Evolutionary conservation across 2,888 invertebrate species (phyloP), one percentile per base, ranked within the genome.

Genomic region (Magallana nippona): DNA sequence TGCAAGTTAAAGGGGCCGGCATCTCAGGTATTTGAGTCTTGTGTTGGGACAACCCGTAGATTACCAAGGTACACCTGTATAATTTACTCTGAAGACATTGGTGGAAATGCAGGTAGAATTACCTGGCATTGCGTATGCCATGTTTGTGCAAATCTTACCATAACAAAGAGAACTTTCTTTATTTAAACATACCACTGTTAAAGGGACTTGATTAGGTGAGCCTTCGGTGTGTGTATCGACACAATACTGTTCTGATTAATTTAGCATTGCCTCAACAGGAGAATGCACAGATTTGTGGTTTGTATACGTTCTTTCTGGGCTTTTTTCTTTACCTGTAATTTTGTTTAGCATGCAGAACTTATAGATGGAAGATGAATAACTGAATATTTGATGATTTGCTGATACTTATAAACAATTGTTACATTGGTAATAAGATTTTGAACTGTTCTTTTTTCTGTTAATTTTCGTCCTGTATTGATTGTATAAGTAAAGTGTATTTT

Each of bases 101-200:
- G 71, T 71, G 15, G 71, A 71, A 32, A 71, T 71, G 71, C 71
- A 71, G 71, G 71, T 71, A 71, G 32, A 71, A 32, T 71, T 71
- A 71, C 71, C 71, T 71, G 71, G 71, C 71, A 71, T 71, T 71
- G 71, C 71, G 71, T 71, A 71, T 71, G 71, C 71, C 71, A 71
- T 71, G 71, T 71, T 71, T 71, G 71, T 71, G 71, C 71, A 71
- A 71, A 71, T 71, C 71, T 71, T 71, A 27, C 27, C 15, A 32
- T 71, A 71, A 71, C 71, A 71, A 71, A 71, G 71, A 71, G 27
- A 71, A 71, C 71, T 71, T 71, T 71, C 71, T 71, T 71, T 71
- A 27, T 27, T 71, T 32, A 71, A 71, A 71, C 71, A 71, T 27
- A 71, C 71, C 71, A 27, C 22, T 71, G 71, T 71, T 71, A 71